Evolutionary conservation across 1,140 invertebrate genomes (phyloP), one percentile per base, ranked within the genome.

Genomic region (Drosophila teissieri): DNA sequence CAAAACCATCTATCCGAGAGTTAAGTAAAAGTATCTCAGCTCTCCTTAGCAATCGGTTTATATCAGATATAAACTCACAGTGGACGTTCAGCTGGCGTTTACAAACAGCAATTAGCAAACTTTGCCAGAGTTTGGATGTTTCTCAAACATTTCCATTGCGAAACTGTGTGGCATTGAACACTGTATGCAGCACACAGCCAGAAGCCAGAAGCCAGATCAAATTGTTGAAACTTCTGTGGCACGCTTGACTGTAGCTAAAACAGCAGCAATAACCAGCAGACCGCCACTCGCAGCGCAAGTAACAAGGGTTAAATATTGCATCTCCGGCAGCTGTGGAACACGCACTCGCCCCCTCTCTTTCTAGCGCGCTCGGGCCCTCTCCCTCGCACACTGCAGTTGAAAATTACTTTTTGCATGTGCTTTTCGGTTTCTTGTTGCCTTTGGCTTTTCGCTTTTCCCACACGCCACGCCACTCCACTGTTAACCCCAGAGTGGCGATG

Each of bases 231-330:
- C 27, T 36, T 12, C 17, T 12, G 15, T 2, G n/a, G 1, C 15
- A 36, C 17, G 31, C 5, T 17, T 12, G 46, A 49, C 46, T 49
- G 48, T 51, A 17, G 48, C 48, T 34, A 36, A 36, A 51, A 36
- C 27, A 49, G 24, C 14, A 49, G 46, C 31, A 31, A 15, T 27
- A 12, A 17, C 48, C 27, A 51, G 15, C 27, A 34, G 31, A 51
- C 15, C 4, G 49, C 31, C 49, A 52, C 49, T 52, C 49, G 34
- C 36, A 52, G 49, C 31, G 49, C 15, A 52, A 49, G 27, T 36
- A 52, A 52, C 31, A 52, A 52, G 49, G 49, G 49, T 52, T 19
- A 52, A 52, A 52, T 52, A 52, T 36, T 52, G 49, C 49, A 52
- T 36, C 49, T 52, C 49, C 15, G 15, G 49, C 49, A 52, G 49